Conservation (phyloP, 2,888 invertebrate species). For the Melitaea athalia region DNA sequence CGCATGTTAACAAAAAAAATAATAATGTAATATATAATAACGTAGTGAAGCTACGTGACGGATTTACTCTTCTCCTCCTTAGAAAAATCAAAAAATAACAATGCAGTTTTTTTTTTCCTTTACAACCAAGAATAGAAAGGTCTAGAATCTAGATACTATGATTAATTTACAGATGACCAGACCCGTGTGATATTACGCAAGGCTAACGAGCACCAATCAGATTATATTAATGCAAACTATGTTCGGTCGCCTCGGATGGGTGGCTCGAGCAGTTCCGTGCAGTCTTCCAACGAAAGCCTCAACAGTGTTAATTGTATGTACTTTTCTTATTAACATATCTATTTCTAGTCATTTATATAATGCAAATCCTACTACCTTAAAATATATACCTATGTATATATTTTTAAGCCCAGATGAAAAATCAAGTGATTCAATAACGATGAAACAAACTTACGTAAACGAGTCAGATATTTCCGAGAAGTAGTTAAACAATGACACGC, state of each 20-base stretch:
- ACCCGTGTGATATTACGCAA: conserved; percentile 92
- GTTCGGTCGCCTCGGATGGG: conserved; percentile 82
- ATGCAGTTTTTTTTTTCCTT: background rate
- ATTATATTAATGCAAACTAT: conserved; percentile 98
- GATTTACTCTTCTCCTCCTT: too few relatives aligned
- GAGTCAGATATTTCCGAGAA: background rate
- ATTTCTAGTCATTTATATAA: background rate
- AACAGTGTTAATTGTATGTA: conserved; percentile 65
- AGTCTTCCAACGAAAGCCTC: conserved; percentile 67
- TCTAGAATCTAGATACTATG: background rate
- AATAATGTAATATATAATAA: too few relatives aligned
- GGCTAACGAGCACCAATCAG: conserved; percentile 84
- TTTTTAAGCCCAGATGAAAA: background rate
- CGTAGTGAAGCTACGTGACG: too few relatives aligned
- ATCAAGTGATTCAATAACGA: background rate
- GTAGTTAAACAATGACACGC: background rate
- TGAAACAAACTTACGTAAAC: background rate
- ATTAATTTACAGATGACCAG: conserved; percentile 86
- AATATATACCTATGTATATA: too few relatives aligned
- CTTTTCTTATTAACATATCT: background rate
- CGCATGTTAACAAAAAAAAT: too few relatives aligned
- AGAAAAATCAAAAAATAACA: too few relatives aligned
- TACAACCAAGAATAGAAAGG: background rate
- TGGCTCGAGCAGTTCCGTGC: conserved; percentile 56
- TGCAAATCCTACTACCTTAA: too few relatives aligned